Conservation (phyloP, 2,888 invertebrate species). For the Habroteleia sp. region DNA sequence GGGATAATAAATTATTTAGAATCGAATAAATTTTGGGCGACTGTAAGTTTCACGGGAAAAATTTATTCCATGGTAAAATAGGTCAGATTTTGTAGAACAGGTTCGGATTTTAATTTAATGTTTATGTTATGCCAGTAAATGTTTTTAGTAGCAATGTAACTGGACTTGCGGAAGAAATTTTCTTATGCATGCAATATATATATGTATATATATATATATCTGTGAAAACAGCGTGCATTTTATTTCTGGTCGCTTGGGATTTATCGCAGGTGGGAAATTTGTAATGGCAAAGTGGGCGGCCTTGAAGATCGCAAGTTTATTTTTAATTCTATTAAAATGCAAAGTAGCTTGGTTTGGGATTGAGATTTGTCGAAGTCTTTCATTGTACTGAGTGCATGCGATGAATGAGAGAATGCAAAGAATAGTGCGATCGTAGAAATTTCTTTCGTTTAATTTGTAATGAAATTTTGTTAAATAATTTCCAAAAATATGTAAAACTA, state of each 20-base stretch:
- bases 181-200: no score
- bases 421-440: not conserved
- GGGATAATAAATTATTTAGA: no score
- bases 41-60: not conserved
- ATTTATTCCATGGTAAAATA: not conserved
- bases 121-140: no score
- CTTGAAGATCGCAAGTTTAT: not conserved
- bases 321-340: conserved; percentile 35
- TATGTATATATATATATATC: no score
- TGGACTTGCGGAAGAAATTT: no score
- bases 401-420: not conserved
- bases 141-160: no score
- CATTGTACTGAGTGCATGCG: not conserved
- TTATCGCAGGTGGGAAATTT: not conserved
- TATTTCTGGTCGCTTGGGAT: not conserved
- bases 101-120: no score
- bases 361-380: conserved; percentile 6
- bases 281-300: not conserved
- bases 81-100: not conserved
- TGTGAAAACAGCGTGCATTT: not conserved
- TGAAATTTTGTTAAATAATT: no score
- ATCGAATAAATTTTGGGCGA: no score
- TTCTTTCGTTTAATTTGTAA: not conserved
- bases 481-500: no score
- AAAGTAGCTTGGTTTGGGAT: conserved; percentile 3